Base-by-base conservation (phyloP, 35 echinoderm and acorn worm genomes). In the Anneissia japonica region DNA sequence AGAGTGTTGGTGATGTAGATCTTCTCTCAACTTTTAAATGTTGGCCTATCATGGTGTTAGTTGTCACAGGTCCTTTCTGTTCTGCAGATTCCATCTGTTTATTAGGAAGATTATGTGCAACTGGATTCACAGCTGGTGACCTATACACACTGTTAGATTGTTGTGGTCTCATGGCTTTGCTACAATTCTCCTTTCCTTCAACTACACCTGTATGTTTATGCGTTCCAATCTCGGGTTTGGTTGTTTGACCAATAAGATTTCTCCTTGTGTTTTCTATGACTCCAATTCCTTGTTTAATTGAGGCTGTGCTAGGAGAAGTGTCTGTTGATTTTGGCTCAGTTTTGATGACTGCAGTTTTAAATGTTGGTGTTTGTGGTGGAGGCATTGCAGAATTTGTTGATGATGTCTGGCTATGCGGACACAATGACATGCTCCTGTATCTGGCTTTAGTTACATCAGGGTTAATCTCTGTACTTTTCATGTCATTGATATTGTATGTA, bases 381-480 rank as follows among this genome's bases (percentile, higher is more conserved):
- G 74, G 37, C 73, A 39, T 73, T 73, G 39, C 19, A 85, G 74
- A 36, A 37, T 76, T 10, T 1, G 21, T 23, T 23, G 73, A 2
- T 75, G 34, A 32, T 86, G 35, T 29, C 17, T 43, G 19, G 0
- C 34, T 31, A 19, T 13, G 23, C 39, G 21, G 34, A 35, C 73
- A 74, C 76, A 46, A 36, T 80, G 23, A 39, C 19, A 45, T 81
- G 82, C n/a, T 32, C 3, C 31, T 37, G 46, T 93, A 93, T 10
- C 91, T 86, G 10, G 91, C 91, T 77, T 84, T 40, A 7, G 83
- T 0, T 6, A 93, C 43, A 16, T 84, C 43, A 23, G 36, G 23
- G 37, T 93, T 76, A 7, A 85, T 36, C 13, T 84, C 83, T 29
- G 32, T 86, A 40, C 80, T 82, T 46, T 93, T 90, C 83, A 93